These are phyloP conservation scores for Isurus oxyrinchus DNA, from an alignment of 2,113 vertebrate genomes.

Conservation along the genomic window DNA sequence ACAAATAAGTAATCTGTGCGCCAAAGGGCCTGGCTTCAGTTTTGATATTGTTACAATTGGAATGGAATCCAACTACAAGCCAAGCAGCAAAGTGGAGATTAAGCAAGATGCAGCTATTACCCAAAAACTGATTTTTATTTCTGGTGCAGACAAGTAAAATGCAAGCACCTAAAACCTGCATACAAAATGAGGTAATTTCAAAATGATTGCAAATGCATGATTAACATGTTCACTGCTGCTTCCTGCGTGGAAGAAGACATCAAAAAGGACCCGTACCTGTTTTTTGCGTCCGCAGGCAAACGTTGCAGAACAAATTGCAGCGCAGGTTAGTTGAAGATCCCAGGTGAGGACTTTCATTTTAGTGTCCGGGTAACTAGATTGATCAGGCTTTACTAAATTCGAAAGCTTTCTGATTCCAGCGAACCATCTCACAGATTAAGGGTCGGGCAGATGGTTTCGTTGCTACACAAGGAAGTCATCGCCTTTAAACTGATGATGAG, in stretches of 20 bases:
- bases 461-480: constrained; percentile 38
- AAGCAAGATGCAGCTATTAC: constrained; percentile 33
- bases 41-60: constrained; percentile 36
- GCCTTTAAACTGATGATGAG: constrained; percentile 37
- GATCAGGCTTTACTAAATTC: constrained; percentile 42
- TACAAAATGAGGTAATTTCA: constrained; percentile 41
- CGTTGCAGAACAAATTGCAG: constrained; percentile 55
- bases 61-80: constrained; percentile 38
- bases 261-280: constrained; percentile 51
- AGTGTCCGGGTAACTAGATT: constrained; percentile 48
- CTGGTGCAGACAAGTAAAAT: background rate
- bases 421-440: constrained; percentile 46
- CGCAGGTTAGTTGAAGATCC: constrained; percentile 51
- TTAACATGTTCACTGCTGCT: constrained; percentile 45
- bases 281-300: constrained; percentile 49
- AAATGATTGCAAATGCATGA: constrained; percentile 42
- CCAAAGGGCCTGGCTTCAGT: constrained; percentile 38
- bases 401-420: constrained; percentile 42
- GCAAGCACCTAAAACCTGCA: constrained; percentile 37
- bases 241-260: constrained; percentile 50
- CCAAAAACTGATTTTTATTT: background rate
- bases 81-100: constrained; percentile 39
- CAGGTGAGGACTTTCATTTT: constrained; percentile 49
- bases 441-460: constrained; percentile 39
- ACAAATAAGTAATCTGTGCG: constrained; percentile 37